Conservation (phyloP, 23 tunicate species). For the Ascidia mentula region DNA sequence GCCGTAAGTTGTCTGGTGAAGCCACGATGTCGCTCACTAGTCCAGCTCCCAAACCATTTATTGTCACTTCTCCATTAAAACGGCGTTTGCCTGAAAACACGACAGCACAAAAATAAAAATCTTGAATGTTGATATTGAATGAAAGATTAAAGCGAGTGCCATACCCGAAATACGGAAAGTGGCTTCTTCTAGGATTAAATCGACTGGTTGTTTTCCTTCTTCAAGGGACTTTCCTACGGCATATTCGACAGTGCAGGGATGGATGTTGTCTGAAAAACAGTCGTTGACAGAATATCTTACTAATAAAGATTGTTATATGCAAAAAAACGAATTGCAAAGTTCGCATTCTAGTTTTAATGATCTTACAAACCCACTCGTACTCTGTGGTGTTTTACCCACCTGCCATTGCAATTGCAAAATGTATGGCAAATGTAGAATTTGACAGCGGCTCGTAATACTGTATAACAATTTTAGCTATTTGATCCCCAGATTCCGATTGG, state of each 20-base stretch:
- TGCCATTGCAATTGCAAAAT: constrained; percentile 52
- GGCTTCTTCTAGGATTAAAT: not conserved
- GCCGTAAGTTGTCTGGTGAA: constrained; percentile 30
- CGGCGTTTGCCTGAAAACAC: constrained; percentile 59
- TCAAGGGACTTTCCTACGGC: not conserved
- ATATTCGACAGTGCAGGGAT: constrained; percentile 34
- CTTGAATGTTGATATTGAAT: no score
- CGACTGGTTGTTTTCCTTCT: not conserved
- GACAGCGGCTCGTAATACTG: constrained; percentile 54
- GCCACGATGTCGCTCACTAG: constrained; percentile 28
- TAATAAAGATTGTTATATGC: not conserved
- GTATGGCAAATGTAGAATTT: constrained; percentile 29
- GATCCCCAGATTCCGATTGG: not conserved
- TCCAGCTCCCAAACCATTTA: constrained; percentile 23
- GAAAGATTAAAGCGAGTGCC: not conserved
- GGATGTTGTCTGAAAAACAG: not conserved
- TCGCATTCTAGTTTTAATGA: not conserved
- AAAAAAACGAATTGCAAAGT: not conserved
- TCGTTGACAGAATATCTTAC: not conserved
- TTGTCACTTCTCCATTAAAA: constrained; percentile 37
- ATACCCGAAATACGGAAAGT: constrained; percentile 57
- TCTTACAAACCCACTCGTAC: no score
- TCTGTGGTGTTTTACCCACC: constrained; percentile 40
- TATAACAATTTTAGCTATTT: constrained; percentile 17
- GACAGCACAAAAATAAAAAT: not conserved